Evolutionary conservation across 2,888 invertebrate species (phyloP).

Genomic region (Ornithoptera alexandrae): DNA sequence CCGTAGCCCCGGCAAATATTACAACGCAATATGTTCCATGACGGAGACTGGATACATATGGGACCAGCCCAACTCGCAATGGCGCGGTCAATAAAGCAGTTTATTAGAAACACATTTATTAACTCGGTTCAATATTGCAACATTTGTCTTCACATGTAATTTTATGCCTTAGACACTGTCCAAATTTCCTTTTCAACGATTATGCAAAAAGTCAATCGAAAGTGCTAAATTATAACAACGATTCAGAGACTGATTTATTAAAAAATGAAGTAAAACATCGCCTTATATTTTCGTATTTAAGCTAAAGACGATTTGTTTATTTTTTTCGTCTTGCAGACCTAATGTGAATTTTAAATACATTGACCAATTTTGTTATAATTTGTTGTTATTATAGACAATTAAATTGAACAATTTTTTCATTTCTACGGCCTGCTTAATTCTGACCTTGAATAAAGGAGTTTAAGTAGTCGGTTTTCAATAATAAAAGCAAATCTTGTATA

Average conservation of each 20-base stretch:
- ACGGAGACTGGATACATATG: conserved; percentile 94
- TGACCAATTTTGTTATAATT: conserved; percentile 52
- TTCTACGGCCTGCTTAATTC: conserved; percentile 32
- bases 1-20: conserved; percentile 92
- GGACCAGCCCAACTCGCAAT: conserved; percentile 85
- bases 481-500: conserved; percentile 42
- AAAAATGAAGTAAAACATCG: conserved; percentile 65
- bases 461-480: conserved; percentile 33
- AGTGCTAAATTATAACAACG: conserved; percentile 62
- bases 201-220: conserved; percentile 31
- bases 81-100: conserved; percentile 59
- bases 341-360: conserved; percentile 31
- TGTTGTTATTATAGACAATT: conserved; percentile 61
- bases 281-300: conserved; percentile 70
- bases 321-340: not conserved
- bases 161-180: conserved; percentile 4
- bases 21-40: conserved; percentile 94
- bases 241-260: conserved; percentile 72
- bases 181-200: not conserved
- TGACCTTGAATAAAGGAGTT: conserved; percentile 54
- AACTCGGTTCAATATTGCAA: not conserved
- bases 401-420: conserved; percentile 26
- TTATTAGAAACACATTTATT: not conserved
- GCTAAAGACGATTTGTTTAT: conserved; percentile 38
- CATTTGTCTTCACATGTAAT: conserved; percentile 7